Evolutionary conservation across 2,113 vertebrate genomes (phyloP), one percentile per base, ranked within the genome.

Genomic region (Tragelaphus strepsiceros): DNA sequence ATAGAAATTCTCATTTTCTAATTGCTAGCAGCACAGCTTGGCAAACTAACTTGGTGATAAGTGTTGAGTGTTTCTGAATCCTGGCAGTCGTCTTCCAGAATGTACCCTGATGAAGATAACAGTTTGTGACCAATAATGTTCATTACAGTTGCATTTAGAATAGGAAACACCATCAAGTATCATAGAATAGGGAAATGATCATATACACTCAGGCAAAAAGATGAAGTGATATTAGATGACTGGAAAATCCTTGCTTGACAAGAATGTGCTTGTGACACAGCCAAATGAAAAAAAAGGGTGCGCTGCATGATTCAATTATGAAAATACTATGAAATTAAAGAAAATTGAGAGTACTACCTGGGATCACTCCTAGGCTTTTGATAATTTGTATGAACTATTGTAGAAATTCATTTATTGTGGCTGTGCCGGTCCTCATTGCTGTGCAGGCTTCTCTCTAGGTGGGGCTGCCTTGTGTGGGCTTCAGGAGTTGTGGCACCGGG

Each of bases 151-250:
- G 77, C 11, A 51, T 56, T 89, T 54, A 82, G 77, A 94, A 56
- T 53, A 82, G 46, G 9, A 30, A 95, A 81, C 87, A 53, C 6
- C 1, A 13, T 86, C 56, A 78, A 56, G 21, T 84, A 84, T 28
- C 32, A 54, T 15, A 59, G 24, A 53, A 82, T 30, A 82, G 39
- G 15, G 8, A 67, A 89, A 4, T 86, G 11, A 19, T 46, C 39
- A 71, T 62, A 46, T 54, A 77, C 77, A 30, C 56, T 85, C 53
- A 30, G 59, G 59, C 3, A 49, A 82, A 39, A 62, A 54, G 26
- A 77, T 96, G 24, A 81, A 96, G 74, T 90, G n/a, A n/a, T 89
- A 85, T 91, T 83, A 91, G 74, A 67, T 95, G 24, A 49, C 53
- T 28, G 46, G 49, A 64, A 97, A 97, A 94, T 49, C 43, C 5